These are phyloP conservation scores for Rhinophrynus dorsalis DNA, from an alignment of 2,797 vertebrate species.

Conservation along the genomic window DNA sequence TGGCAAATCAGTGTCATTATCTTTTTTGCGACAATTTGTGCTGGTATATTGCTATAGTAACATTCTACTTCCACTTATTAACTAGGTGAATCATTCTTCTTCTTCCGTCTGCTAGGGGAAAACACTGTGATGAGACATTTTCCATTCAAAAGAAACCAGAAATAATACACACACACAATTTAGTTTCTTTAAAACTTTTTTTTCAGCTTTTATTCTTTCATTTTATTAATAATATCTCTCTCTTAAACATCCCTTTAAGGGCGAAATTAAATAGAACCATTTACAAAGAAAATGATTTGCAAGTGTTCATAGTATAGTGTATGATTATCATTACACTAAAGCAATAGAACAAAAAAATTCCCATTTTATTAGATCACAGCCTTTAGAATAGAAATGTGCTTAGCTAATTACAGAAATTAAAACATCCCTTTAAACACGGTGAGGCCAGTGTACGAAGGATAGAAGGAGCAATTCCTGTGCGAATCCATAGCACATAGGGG, in stretches of 20 bases:
- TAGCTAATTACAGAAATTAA: conserved; percentile 25
- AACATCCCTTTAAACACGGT: neutral
- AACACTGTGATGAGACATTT: too few species aligned
- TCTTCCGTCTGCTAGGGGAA: too few species aligned
- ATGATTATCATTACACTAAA: conserved; percentile 71
- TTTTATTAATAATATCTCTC: conserved; percentile 68
- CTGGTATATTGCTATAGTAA: too few species aligned
- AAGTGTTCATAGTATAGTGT: conserved; percentile 68
- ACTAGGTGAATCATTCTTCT: too few species aligned
- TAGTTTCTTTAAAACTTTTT: conserved; percentile 47
- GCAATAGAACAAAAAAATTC: conserved; percentile 52
- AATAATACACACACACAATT: conserved; percentile 40
- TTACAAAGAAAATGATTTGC: conserved; percentile 82
- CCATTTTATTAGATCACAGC: conserved; percentile 12
- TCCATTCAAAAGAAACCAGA: too few species aligned
- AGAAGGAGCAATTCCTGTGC: too few species aligned
- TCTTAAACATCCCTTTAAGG: conserved; percentile 80
- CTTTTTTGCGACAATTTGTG: too few species aligned
- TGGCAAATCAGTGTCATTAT: too few species aligned
- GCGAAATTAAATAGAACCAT: conserved; percentile 82
- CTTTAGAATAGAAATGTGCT: conserved; percentile 5
- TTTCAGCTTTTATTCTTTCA: conserved; percentile 57
- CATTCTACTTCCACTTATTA: too few species aligned
- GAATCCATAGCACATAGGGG: too few species aligned
- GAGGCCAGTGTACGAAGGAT: too few species aligned